Base-by-base conservation (phyloP, 2,113 vertebrate genomes). In the Miniopterus natalensis region DNA sequence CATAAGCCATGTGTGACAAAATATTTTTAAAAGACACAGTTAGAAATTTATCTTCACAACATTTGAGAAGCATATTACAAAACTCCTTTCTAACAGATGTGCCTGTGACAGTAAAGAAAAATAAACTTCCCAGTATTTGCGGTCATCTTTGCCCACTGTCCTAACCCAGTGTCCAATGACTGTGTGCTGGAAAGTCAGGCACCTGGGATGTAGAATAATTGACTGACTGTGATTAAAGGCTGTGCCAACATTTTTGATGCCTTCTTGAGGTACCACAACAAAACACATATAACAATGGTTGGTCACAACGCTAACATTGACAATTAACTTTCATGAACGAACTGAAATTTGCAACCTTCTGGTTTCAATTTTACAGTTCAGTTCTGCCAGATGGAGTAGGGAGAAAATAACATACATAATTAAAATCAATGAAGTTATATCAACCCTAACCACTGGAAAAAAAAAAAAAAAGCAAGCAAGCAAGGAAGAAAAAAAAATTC, bases 251-350 rank as follows among this genome's bases (percentile, higher is more conserved):
- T 53, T 90, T 95, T 57, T 90, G 95, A 88, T 73, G 88, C 20
- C 89, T 96, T 96, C 96, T 96, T 95, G 74, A 88, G 88, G 66
- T 29, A 51, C 78, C 84, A 88, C 93, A 88, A 94, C 94, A 96
- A 97, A 97, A 94, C 94, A 95, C 96, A 97, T 97, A 96, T 97
- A 97, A 96, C 96, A 96, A 95, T 97, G 97, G 92, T 68, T 97
- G 95, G 97, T 95, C 97, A 97, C 96, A 95, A 95, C 31, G 12
- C 90, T 85, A 86, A 95, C n/a, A 65, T 0, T 84, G 90, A 96
- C 96, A 92, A 97, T 98, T 97, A 96, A 93, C 84, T 96, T 97
- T 97, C 97, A 96, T 91, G 96, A 95, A 95, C 93, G 96, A 47
- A 95, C 92, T 89, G 95, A 96, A 83, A 96, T 94, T 94, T 91